Evolutionary conservation across 2,888 invertebrate genomes (phyloP).

Genomic region (Pheosia tremula): DNA sequence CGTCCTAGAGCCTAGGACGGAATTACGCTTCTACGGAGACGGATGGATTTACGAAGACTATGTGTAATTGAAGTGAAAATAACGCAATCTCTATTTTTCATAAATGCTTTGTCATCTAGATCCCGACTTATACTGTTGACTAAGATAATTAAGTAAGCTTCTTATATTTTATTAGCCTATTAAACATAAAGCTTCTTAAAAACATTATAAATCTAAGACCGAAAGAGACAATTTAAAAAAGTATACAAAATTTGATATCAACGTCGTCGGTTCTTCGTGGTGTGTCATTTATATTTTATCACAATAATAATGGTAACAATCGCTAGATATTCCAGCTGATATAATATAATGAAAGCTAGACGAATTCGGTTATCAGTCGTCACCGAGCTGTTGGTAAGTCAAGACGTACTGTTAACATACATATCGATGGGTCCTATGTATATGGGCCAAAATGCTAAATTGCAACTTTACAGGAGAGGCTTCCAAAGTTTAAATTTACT

Average conservation of each 20-base stretch:
- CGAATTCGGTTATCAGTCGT: constrained; percentile 29
- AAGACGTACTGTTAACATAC: constrained; percentile 17
- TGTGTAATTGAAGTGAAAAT: not conserved
- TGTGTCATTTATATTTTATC: not conserved
- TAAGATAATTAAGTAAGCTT: not conserved
- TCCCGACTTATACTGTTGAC: not conserved
- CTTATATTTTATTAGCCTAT: constrained; percentile 3
- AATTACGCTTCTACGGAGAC: not conserved
- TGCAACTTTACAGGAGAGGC: too few species aligned
- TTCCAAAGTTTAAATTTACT: too few species aligned
- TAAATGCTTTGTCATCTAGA: not conserved
- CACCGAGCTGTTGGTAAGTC: constrained; percentile 19
- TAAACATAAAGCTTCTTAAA: constrained; percentile 5
- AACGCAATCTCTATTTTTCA: not conserved
- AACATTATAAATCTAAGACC: not conserved
- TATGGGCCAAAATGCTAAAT: too few species aligned
- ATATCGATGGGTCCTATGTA: too few species aligned
- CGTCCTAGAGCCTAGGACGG: too few species aligned
- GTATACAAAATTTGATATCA: not conserved
- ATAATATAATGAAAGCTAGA: constrained; percentile 13
- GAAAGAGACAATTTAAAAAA: too few species aligned
- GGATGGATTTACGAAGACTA: not conserved
- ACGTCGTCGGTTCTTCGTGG: not conserved
- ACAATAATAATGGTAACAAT: not conserved
- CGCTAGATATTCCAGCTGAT: not conserved